These are phyloP conservation scores for Calyptomena viridis DNA, from an alignment of 2,113 vertebrate species.

Conservation along the genomic window DNA sequence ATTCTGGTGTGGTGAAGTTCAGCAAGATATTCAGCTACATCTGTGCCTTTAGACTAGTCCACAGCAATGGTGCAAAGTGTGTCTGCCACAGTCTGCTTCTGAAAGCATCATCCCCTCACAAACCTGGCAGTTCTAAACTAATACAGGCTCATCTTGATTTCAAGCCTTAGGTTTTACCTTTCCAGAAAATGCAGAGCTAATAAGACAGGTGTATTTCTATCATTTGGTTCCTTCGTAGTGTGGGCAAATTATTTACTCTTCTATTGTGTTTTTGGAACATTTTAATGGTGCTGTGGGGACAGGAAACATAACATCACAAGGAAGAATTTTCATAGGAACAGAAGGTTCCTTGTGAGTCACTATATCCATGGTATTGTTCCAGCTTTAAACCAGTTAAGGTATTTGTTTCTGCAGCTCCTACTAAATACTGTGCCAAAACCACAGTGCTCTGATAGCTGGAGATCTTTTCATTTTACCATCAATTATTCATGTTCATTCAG, in stretches of 20 bases:
- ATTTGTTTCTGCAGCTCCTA: conserved; percentile 17
- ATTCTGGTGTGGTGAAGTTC: not conserved
- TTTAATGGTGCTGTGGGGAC: not conserved
- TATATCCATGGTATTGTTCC: not conserved
- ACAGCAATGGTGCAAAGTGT: not conserved
- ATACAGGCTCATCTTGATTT: not conserved
- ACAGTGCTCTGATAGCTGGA: not conserved
- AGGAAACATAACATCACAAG: conserved; percentile 6
- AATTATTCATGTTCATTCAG: not conserved
- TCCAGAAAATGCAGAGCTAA: not conserved
- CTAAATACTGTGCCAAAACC: not conserved
- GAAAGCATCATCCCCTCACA: not conserved
- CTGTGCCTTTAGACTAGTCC: not conserved
- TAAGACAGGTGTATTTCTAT: not conserved
- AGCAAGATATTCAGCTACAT: not conserved
- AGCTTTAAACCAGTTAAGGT: not conserved
- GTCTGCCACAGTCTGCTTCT: not conserved
- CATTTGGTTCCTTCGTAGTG: not conserved
- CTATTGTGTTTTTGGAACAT: not conserved
- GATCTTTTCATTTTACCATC: not conserved
- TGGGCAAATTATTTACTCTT: not conserved
- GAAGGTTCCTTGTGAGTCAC: conserved; percentile 11
- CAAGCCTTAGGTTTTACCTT: not conserved
- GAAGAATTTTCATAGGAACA: conserved; percentile 4
- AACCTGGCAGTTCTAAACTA: not conserved